phyloP scores from a whole-genome alignment of 2,888 invertebrate species.

The Yponomeuta plumbellus region DNA sequence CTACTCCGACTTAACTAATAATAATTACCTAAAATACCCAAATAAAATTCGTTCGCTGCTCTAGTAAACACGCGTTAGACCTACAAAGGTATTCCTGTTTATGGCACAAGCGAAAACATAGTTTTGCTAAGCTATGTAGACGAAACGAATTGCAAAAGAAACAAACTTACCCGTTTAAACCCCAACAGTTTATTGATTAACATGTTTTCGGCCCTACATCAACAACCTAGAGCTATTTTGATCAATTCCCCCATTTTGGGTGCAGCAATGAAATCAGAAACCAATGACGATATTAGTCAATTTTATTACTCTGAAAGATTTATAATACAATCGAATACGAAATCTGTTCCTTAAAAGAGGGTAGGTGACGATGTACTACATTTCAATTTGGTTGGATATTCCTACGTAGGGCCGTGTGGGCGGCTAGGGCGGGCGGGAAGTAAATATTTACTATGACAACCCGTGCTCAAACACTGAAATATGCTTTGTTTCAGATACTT shows the following conservation, averaged over 20 bases:
- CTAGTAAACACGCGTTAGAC: too few relatives aligned
- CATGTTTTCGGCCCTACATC: conserved; percentile 28
- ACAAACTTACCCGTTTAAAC: conserved; percentile 34
- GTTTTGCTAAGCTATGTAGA: too few relatives aligned
- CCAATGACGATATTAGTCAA: conserved; percentile 38
- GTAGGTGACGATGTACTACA: conserved; percentile 16
- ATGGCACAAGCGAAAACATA: too few relatives aligned
- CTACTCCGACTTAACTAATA: too few relatives aligned
- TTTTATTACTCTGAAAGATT: conserved; percentile 39
- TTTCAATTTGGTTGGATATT: conserved; percentile 32
- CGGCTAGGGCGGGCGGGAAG: conserved; percentile 19
- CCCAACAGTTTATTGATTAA: conserved; percentile 28
- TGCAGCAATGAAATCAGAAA: conserved; percentile 34
- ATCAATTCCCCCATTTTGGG: conserved; percentile 13
- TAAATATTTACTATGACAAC: conserved; percentile 27
- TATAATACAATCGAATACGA: conserved; percentile 26
- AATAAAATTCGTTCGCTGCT: too few relatives aligned
- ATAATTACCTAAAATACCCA: too few relatives aligned
- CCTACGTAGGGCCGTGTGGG: neutral
- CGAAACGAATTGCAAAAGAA: neutral
- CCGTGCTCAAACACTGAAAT: conserved; percentile 9
- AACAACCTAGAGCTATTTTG: conserved; percentile 11
- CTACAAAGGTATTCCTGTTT: too few relatives aligned
- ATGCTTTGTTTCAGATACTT: neutral
- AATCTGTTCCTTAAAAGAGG: neutral